These are phyloP conservation scores for Cataglyphis rosenhaueri DNA, from an alignment of 2,888 invertebrate species.

Conservation along the genomic window DNA sequence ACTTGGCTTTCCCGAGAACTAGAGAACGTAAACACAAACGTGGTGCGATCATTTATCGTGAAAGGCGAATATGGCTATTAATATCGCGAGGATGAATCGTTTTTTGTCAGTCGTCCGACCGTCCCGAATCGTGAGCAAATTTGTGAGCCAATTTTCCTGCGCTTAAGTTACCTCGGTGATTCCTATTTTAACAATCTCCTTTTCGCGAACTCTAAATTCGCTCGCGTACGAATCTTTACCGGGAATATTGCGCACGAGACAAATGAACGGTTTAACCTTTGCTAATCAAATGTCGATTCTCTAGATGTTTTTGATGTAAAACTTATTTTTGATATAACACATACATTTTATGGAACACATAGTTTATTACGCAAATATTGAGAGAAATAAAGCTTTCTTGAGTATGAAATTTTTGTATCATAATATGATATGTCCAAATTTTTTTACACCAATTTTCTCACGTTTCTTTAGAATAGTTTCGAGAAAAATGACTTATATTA, in stretches of 20 bases:
- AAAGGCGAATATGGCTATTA: conserved; percentile 13
- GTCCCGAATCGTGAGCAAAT: background rate
- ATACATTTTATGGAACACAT: background rate
- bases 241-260: background rate
- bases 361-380: background rate
- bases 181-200: background rate
- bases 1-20: conserved; percentile 21
- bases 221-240: background rate
- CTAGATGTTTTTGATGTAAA: background rate
- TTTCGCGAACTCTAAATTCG: background rate
- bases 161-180: background rate
- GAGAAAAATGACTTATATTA: background rate
- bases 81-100: background rate
- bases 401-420: background rate
- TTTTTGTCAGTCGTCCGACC: background rate
- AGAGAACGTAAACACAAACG: conserved; percentile 5
- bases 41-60: background rate
- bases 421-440: background rate
- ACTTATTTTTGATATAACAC: background rate
- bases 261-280: background rate
- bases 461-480: background rate
- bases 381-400: background rate
- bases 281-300: background rate
- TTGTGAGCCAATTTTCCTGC: background rate
- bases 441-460: background rate